Base-by-base conservation (phyloP, 1,140 invertebrate genomes). In the Diploscapter pachys region DNA sequence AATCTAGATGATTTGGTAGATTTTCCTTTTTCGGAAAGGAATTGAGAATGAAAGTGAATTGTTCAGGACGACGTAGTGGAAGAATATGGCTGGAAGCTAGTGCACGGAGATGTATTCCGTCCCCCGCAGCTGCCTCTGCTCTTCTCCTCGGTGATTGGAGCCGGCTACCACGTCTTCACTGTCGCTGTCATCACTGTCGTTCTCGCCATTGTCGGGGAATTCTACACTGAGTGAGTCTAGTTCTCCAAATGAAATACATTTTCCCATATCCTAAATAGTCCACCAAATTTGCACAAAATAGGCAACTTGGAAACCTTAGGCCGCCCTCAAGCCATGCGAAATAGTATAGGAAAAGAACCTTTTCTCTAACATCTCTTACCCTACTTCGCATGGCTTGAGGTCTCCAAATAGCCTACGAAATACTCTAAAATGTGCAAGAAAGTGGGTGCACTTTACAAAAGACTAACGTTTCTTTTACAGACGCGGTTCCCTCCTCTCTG, bases 31-130 rank as follows among this genome's bases (percentile, higher is more conserved):
- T 31, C 31, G 1, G 1, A 31, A 31, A 31, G 9, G 2, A 76
- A n/a, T n/a, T n/a, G n/a, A n/a, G n/a, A n/a, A 59, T 72, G 3
- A 78, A 59, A 67, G 3, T 54, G n/a, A 75, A 63, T 13, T 5
- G 65, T 67, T 76, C 78, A 73, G 91, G 94, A 96, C 86, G 96
- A 99, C 88, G 89, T 99, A 61, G 96, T 96, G 9, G 96, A 99
- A 89, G 97, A 99, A 86, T 99, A 99, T 88, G 96, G 97, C 8
- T 99, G 97, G 97, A 99, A 99, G 84, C 96, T 99, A 88, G 95
- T 99, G 67, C 96, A 99, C 88, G 96, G 96, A 2, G 96, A 99
- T 89, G 96, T 99, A 3, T 99, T 99, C 83, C 89, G 97, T 72
- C 92, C 95, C 13, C 93, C 95, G 2, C 91, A 93, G 51, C 91